Evolutionary conservation across 2,888 invertebrate genomes (phyloP).

Genomic region (Acronicta alni): DNA sequence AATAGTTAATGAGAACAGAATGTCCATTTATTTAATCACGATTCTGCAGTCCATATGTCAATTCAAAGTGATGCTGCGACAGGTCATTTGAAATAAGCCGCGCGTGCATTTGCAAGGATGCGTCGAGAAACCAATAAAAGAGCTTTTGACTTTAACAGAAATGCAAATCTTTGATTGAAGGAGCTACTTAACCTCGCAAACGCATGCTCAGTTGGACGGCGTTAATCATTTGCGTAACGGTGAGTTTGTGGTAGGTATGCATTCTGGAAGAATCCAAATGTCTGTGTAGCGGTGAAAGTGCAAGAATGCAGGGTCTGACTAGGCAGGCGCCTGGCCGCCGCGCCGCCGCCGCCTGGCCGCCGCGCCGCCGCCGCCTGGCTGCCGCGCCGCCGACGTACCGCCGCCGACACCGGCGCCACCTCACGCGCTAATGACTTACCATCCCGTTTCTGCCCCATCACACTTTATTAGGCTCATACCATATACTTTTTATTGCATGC

Average conservation of each 20-base stretch:
- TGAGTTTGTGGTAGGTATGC: conserved; percentile 46
- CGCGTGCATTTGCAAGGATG: conserved; percentile 6
- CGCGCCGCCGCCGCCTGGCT: conserved; percentile 45
- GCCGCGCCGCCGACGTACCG: conserved; percentile 37
- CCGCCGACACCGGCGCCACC: conserved; percentile 62
- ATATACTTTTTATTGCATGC: conserved; percentile 41
- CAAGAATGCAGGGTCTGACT: conserved; percentile 71
- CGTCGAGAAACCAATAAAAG: conserved; percentile 26
- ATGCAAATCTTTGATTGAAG: conserved; percentile 48
- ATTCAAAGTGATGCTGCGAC: not conserved
- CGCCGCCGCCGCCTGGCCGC: conserved; percentile 16
- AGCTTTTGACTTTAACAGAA: conserved; percentile 41
- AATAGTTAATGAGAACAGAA: too few relatives aligned
- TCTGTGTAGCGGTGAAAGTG: conserved; percentile 77
- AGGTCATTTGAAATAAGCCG: conserved; percentile 11
- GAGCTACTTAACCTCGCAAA: conserved; percentile 47
- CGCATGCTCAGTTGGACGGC: conserved; percentile 45
- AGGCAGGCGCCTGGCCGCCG: conserved; percentile 49
- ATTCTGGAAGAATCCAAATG: conserved; percentile 58
- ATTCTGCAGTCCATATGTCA: conserved; percentile 1
- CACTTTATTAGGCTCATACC: conserved; percentile 59
- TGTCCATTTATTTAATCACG: not conserved
- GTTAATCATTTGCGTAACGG: conserved; percentile 70
- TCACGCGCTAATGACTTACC: conserved; percentile 60
- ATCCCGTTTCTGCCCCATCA: conserved; percentile 62